Conservation (phyloP, 2,113 vertebrate genomes). For the Numida meleagris region DNA sequence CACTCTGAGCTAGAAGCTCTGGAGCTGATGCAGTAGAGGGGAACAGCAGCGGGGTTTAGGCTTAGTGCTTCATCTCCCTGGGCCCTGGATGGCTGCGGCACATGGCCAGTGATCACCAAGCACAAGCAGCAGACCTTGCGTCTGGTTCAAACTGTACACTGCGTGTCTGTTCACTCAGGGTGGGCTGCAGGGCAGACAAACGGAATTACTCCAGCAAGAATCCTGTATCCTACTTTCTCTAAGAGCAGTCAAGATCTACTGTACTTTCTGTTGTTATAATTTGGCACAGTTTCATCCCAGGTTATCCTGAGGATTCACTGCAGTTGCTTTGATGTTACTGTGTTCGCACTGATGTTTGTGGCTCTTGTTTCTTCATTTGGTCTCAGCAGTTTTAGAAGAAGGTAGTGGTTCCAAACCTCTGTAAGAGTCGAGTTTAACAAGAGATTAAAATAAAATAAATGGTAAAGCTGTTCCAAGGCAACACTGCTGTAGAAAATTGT, state of each 20-base stretch:
- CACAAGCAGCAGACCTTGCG: not conserved
- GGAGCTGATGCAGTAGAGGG: not conserved
- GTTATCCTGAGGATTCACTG: not conserved
- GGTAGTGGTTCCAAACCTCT: not conserved
- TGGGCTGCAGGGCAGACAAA: not conserved
- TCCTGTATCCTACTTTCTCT: not conserved
- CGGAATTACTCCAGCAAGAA: not conserved
- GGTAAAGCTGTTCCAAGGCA: not conserved
- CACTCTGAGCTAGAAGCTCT: not conserved
- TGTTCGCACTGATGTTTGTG: not conserved
- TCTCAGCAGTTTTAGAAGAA: not conserved
- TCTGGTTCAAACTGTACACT: not conserved
- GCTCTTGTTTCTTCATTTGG: not conserved
- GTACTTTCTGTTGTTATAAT: not conserved
- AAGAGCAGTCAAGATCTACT: not conserved
- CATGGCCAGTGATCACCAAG: rapidly evolving
- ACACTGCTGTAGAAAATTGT: not conserved
- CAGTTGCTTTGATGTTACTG: not conserved
- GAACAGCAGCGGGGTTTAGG: not conserved
- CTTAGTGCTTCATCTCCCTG: not conserved
- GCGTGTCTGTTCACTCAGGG: not conserved
- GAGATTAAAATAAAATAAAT: not conserved
- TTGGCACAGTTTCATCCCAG: not conserved
- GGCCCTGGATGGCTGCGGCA: not conserved
- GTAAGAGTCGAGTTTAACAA: not conserved